These are phyloP conservation scores for Caenorhabditis remanei DNA, from an alignment of 1,140 invertebrate species.

Conservation along the genomic window DNA sequence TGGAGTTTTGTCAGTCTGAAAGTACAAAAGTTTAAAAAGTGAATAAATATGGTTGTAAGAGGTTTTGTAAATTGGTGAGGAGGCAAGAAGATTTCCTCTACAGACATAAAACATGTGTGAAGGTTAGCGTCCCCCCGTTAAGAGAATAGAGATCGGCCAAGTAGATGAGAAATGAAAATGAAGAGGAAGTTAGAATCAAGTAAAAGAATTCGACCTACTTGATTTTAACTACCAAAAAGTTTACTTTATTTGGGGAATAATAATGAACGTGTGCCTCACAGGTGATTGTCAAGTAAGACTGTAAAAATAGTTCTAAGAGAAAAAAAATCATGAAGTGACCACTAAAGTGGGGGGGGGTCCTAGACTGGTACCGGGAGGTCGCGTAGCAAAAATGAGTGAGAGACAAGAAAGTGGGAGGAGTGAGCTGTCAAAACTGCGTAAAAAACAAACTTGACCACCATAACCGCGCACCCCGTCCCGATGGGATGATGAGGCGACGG, in stretches of 20 bases:
- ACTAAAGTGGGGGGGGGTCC: neutral
- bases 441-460: slow-evolving; percentile 55
- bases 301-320: no score
- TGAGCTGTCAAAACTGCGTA: slow-evolving; percentile 49
- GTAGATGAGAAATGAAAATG: slow-evolving; percentile 6
- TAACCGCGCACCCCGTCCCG: neutral
- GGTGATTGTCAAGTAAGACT: neutral
- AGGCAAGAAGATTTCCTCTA: neutral
- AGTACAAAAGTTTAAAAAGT: neutral
- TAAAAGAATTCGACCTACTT: slow-evolving; percentile 12
- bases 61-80: neutral
- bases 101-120: slow-evolving; percentile 50
- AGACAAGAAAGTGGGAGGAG: neutral
- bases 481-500: slow-evolving; percentile 15
- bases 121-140: slow-evolving; percentile 36
- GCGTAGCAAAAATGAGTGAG: slow-evolving; percentile 44
- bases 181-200: neutral
- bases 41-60: neutral
- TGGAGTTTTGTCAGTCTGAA: slow-evolving; percentile 53
- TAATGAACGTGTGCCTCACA: no score
- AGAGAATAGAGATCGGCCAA: slow-evolving; percentile 43
- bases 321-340: slow-evolving; percentile 17
- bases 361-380: slow-evolving; percentile 47
- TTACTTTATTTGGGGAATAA: no score
- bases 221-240: neutral